Evolutionary conservation across 2,113 vertebrate genomes (phyloP).

Genomic region (Coracopsis vasa): DNA sequence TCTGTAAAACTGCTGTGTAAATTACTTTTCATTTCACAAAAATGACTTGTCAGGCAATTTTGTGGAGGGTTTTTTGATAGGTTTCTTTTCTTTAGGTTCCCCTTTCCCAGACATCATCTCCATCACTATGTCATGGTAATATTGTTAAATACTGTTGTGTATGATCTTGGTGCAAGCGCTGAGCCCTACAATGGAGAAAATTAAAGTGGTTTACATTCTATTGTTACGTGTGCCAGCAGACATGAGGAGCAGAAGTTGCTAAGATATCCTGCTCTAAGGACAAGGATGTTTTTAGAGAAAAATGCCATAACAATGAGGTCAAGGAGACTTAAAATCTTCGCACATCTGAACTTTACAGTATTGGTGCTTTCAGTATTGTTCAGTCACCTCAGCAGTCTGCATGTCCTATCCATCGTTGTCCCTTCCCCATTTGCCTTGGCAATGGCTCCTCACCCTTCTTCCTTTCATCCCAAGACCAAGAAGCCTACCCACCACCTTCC

Average conservation of each 20-base stretch:
- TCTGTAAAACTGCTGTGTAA: conserved; percentile 53
- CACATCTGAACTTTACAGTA: not conserved
- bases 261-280: not conserved
- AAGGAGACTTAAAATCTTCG: not conserved
- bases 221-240: not conserved
- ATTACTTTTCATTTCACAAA: conserved; percentile 50
- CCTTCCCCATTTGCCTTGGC: not conserved
- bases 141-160: not conserved
- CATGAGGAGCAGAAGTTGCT: not conserved
- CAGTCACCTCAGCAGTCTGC: not conserved
- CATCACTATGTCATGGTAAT: not conserved
- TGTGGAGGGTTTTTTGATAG: not conserved
- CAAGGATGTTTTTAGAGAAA: not conserved
- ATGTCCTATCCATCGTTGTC: not conserved
- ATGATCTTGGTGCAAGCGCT: not conserved
- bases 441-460: not conserved
- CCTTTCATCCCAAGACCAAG: rapidly evolving
- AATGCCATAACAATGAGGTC: not conserved
- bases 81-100: not conserved
- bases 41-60: conserved; percentile 12
- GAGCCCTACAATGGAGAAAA: not conserved
- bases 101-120: not conserved
- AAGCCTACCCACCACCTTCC: not conserved
- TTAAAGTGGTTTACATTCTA: not conserved
- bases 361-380: not conserved